Percentiles rank a stretch among this genome's conserved stretches.
phyloP scores from a whole-genome alignment of 1,140 invertebrate species.

The Zaprionus nigranus region DNA sequence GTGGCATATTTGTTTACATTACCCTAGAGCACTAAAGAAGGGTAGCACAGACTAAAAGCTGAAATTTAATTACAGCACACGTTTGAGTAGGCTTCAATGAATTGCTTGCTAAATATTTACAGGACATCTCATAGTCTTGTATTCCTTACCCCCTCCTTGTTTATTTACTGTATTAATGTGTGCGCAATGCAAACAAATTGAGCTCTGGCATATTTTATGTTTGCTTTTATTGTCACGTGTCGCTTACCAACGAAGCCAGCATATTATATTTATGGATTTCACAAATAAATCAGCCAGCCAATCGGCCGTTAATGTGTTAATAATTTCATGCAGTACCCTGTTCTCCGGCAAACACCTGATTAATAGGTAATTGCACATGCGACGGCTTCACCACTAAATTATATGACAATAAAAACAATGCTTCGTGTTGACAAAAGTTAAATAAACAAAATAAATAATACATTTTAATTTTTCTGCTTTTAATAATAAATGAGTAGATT shows the following conservation, averaged over 20 bases:
- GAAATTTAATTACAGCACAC: not conserved
- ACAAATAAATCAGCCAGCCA: slow-evolving; percentile 67
- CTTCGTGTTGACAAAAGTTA: slow-evolving; percentile 1
- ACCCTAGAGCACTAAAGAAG: slow-evolving; percentile 1
- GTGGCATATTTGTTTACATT: slow-evolving; percentile 23
- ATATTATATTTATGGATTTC: slow-evolving; percentile 70
- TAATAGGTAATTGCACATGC: slow-evolving; percentile 45
- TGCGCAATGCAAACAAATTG: slow-evolving; percentile 61
- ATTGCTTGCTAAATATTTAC: not conserved
- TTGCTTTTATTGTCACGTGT: slow-evolving; percentile 64
- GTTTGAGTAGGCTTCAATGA: not conserved
- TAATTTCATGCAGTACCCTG: slow-evolving; percentile 58
- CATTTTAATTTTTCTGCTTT: not conserved
- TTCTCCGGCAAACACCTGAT: slow-evolving; percentile 37
- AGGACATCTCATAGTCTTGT: not conserved
- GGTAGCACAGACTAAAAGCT: not conserved
- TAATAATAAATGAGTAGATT: too few species aligned
- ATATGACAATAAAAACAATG: not conserved
- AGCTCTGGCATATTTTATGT: slow-evolving; percentile 44
- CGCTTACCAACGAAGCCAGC: slow-evolving; percentile 44
- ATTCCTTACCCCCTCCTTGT: not conserved
- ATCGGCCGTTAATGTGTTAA: slow-evolving; percentile 74
- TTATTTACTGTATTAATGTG: slow-evolving; percentile 71
- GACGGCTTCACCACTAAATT: slow-evolving; percentile 13
- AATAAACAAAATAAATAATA: not conserved